Conservation (phyloP, 2,888 invertebrate species). For the Drosophila nr. medialis region DNA sequence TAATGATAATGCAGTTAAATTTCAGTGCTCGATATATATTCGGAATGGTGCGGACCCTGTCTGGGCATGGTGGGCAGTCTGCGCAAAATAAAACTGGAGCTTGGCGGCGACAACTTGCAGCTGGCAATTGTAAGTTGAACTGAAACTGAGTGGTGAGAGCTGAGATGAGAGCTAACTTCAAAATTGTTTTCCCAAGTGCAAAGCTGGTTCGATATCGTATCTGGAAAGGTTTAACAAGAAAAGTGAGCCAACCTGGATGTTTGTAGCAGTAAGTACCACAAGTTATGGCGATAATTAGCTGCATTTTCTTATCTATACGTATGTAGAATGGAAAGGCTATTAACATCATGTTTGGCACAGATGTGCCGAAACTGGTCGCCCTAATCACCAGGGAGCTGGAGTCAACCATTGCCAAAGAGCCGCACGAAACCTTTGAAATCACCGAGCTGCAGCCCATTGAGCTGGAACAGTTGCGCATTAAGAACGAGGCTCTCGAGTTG, state of each 20-base stretch:
- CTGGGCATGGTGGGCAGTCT: conserved; percentile 93
- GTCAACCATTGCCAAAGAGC: conserved; percentile 83
- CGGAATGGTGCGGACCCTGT: conserved; percentile 97
- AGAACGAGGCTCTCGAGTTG: conserved; percentile 69
- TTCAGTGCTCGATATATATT: conserved; percentile 93
- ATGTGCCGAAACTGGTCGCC: conserved; percentile 91
- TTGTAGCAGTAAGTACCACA: conserved; percentile 89
- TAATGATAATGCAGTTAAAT: neutral
- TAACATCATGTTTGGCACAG: conserved; percentile 93
- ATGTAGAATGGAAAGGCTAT: conserved; percentile 90
- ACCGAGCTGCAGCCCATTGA: conserved; percentile 85
- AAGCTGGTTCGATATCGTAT: conserved; percentile 91
- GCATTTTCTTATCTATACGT: neutral
- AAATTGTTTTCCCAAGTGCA: conserved; percentile 81
- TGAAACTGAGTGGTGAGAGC: conserved; percentile 5
- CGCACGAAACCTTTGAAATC: conserved; percentile 83
- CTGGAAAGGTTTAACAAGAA: conserved; percentile 91
- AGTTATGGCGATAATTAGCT: neutral
- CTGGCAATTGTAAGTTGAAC: conserved; percentile 87
- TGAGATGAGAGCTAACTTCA: neutral
- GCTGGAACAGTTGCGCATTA: conserved; percentile 83
- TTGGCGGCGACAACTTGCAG: conserved; percentile 92
- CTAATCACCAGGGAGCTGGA: conserved; percentile 90
- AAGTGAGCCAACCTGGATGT: conserved; percentile 96
- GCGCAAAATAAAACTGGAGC: conserved; percentile 94